Base-by-base conservation (phyloP, 2,888 invertebrate genomes). In the Hecatera dysodea region DNA sequence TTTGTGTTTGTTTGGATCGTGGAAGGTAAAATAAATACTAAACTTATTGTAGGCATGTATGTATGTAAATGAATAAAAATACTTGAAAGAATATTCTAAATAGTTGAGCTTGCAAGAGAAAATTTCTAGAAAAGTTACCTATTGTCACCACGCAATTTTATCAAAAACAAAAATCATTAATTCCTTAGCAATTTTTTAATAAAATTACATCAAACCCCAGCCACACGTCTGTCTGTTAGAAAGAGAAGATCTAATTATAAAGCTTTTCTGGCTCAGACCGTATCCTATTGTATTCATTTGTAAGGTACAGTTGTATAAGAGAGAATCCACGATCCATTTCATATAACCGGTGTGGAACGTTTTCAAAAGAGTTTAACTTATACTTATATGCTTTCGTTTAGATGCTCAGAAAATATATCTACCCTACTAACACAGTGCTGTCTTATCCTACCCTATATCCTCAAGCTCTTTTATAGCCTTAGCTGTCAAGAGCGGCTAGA, bases 1-100 rank as follows among this genome's bases (percentile, higher is more conserved):
- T 60, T 57, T 73, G 27, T 63, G 50, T 52, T 61, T 55, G 46
- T 76, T 69, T 55, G 46, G 42, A 75, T 56, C 9, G 22, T 36
- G 7, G 17, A 12, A 52, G 22, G 9, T 4, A 62, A 22, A 12
- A n/a, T 48, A 15, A 66, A 29, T 19, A 44, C 19, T 36, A n/a
- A 11, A 33, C 39, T 6, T 5, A 12, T 6, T 44, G 7, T 19
- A 44, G 44, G 7, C 19, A 19, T 39, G 39, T 44, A 19, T 39
- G 39, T 44, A 44, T 17, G 22, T 22, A 12, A 0, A 22, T 17
- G 11, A 22, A 22, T 44, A 33, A 33, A 33, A 33, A 33, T 33
- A 33, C 7, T 33, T 33, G 33, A 33, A 33, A n/a, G n/a, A 9
- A n/a, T n/a, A 46, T 44, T 19, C n/a, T 7, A 9, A 44, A n/a